Percentiles rank a stretch among this genome's conserved stretches.
These are phyloP conservation scores for Leptinotarsa defecta DNA, from an alignment of 1,140 invertebrate species.

Conservation along the genomic window DNA sequence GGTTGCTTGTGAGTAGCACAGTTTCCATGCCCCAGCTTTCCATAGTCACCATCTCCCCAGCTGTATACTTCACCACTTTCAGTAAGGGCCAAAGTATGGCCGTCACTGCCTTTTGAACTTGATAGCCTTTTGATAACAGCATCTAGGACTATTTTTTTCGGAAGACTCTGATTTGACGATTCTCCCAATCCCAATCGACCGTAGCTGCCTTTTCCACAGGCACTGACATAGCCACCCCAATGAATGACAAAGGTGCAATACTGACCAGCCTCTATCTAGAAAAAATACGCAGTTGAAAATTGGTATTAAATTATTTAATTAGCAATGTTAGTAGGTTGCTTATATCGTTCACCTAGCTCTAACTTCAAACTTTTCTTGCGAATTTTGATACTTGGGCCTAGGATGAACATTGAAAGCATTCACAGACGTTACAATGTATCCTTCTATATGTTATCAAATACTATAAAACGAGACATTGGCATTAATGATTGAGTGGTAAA, in stretches of 20 bases:
- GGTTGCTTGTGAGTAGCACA: conserved; percentile 64
- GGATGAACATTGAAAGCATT: too few species aligned
- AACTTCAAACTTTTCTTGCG: too few species aligned
- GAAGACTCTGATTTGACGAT: conserved; percentile 89
- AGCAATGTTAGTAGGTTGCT: too few species aligned
- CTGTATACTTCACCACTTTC: conserved; percentile 93
- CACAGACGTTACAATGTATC: too few species aligned
- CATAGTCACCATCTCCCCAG: conserved; percentile 97
- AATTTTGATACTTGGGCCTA: too few species aligned
- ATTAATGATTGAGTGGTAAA: too few species aligned
- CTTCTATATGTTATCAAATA: too few species aligned
- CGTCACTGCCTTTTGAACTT: conserved; percentile 70
- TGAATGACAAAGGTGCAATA: conserved; percentile 71
- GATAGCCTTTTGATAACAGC: conserved; percentile 55
- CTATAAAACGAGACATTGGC: too few species aligned
- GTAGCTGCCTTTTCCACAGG: conserved; percentile 95
- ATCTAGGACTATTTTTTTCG: conserved; percentile 72
- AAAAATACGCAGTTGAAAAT: neutral
- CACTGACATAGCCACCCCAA: conserved; percentile 72
- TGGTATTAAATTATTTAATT: neutral
- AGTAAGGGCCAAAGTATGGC: conserved; percentile 92
- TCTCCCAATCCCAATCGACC: conserved; percentile 91
- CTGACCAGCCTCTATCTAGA: conserved; percentile 68
- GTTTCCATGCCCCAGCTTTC: conserved; percentile 81
- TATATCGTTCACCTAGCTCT: too few species aligned